Conservation (phyloP, 2,888 invertebrate species). For the Cryptus viduatorius region DNA sequence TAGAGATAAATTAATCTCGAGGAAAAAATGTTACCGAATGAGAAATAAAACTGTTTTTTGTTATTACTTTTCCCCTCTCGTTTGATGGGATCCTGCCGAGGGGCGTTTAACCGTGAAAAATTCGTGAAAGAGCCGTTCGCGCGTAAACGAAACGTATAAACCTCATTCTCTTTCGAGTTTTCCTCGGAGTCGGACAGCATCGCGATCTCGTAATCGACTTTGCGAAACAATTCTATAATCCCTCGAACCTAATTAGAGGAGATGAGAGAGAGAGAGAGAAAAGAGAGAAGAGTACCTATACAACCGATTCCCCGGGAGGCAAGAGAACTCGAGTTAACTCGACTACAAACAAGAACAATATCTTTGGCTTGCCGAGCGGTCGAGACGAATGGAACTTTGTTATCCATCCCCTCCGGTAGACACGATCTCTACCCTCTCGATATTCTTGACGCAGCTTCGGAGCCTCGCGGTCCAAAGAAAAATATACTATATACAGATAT, state of each 20-base stretch:
- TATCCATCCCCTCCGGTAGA: constrained; percentile 57
- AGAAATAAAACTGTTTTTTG: constrained; percentile 7
- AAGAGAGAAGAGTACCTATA: constrained; percentile 34
- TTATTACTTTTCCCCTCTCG: constrained; percentile 13
- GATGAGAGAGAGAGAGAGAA: constrained; percentile 66
- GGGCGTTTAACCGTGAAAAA: constrained; percentile 70
- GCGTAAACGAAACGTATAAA: constrained; percentile 15
- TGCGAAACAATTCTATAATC: constrained; percentile 84
- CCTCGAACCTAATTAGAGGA: constrained; percentile 82
- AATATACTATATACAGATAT: constrained; percentile 39
- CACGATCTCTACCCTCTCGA: constrained; percentile 32
- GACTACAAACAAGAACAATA: constrained; percentile 82
- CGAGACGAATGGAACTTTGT: constrained; percentile 66
- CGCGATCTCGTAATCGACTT: constrained; percentile 82
- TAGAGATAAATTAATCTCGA: not conserved
- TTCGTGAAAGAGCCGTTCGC: constrained; percentile 46
- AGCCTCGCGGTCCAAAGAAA: constrained; percentile 24
- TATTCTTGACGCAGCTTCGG: constrained; percentile 33
- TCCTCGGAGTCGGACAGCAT: constrained; percentile 52
- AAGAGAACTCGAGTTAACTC: constrained; percentile 78
- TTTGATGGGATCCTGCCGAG: not conserved
- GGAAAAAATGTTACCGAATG: constrained; percentile 8
- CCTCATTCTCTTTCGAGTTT: not conserved
- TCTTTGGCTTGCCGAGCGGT: constrained; percentile 73
- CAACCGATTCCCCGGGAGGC: constrained; percentile 47